Evolutionary conservation across 2,113 vertebrate species (phyloP), one percentile per base, ranked within the genome.

Genomic region (Cercocebus atys): DNA sequence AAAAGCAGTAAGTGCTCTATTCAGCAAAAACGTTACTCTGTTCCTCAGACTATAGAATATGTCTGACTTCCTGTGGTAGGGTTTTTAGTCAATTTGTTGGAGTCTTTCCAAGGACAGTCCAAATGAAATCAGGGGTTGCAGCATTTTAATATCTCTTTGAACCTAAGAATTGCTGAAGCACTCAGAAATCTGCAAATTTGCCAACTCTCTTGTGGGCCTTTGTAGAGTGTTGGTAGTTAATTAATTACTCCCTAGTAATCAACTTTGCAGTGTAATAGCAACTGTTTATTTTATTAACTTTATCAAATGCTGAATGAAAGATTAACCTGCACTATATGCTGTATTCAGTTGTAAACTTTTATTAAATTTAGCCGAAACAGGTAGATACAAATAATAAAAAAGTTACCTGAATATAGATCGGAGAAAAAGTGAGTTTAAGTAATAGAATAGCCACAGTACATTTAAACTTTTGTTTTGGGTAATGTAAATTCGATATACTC

Each of bases 121-220:
- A 96, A 85, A 43, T 89, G 57, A 40, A 96, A 30, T 96, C 50
- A 88, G 86, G 3, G 0, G n/a, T 90, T 97, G 94, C 0, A 59
- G 3, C 3, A 90, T 95, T 98, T 96, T 96, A 95, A 23, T 90
- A 87, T 95, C 80, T 97, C 85, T 95, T 95, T 98, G 82, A 88
- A 79, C 23, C 32, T 80, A 90, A 96, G 47, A 9, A 90, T 38
- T 94, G 61, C 18, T 59, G 91, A 30, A 95, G 4, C 64, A 76
- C 17, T 98, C 88, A 95, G 79, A 88, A 95, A 97, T 90, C 55
- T 35, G 38, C 40, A 89, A 20, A 47, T 88, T 70, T 1, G 72
- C 6, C 1, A 75, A 45, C 47, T 88, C 64, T 97, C 59, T 45
- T 82, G 32, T 87, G 76, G 50, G 30, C 27, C 35, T 72, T 93